These are phyloP conservation scores for Notothenia coriiceps DNA, from an alignment of 2,113 vertebrate genomes.

Conservation along the genomic window DNA sequence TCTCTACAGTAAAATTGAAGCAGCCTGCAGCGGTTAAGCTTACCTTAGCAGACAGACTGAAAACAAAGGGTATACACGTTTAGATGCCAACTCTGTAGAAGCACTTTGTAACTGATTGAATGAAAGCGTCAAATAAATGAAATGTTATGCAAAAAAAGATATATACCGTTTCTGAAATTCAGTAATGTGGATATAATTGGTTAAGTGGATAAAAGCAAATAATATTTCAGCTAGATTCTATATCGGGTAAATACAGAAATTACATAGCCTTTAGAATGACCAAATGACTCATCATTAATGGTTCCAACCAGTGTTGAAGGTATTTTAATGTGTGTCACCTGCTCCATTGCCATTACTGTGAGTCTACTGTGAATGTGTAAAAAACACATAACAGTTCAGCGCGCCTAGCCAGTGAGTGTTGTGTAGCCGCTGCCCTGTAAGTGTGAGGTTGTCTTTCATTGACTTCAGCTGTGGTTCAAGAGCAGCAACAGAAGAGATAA, in stretches of 20 bases:
- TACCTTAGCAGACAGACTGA: background rate
- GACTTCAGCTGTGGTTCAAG: constrained; percentile 65
- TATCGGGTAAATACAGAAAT: no score
- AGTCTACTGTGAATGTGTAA: no score
- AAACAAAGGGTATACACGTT: background rate
- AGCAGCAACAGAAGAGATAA: constrained; percentile 68
- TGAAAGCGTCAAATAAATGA: no score
- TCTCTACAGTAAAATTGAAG: background rate
- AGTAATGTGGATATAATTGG: no score
- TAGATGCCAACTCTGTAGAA: no score
- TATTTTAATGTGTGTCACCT: background rate
- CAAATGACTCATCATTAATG: background rate
- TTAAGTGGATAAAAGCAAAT: background rate
- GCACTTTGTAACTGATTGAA: no score
- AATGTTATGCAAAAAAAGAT: no score
- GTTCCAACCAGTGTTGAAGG: background rate
- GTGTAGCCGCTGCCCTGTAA: constrained; percentile 16
- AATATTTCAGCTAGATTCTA: background rate
- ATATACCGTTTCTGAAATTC: no score
- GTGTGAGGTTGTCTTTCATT: constrained; percentile 37
- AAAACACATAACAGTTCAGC: background rate
- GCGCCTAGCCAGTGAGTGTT: constrained; percentile 6
- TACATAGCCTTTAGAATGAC: background rate
- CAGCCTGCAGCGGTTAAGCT: background rate
- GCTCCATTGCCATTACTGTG: background rate